Percentiles rank a stretch among this genome's conserved stretches.
phyloP scores from a whole-genome alignment of 2,888 invertebrate species.

The Eilema caniola region DNA sequence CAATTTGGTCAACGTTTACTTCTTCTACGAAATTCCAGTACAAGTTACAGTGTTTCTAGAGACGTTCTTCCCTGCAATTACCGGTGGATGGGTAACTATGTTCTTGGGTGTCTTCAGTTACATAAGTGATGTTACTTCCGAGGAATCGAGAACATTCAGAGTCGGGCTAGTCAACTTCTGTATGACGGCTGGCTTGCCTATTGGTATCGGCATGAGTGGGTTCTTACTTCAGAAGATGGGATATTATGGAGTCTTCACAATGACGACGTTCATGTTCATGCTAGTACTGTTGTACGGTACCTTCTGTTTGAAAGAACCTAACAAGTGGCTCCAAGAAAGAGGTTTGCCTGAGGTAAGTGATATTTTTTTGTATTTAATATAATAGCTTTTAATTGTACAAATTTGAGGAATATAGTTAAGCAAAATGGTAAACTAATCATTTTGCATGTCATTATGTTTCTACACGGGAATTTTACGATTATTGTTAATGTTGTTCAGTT shows the following conservation, averaged over 20 bases:
- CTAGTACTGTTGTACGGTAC: slow-evolving; percentile 91
- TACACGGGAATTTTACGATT: neutral
- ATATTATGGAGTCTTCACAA: slow-evolving; percentile 79
- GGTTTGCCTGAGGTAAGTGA: slow-evolving; percentile 74
- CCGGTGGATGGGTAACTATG: slow-evolving; percentile 87
- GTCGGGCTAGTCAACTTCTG: slow-evolving; percentile 89
- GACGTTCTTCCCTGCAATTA: slow-evolving; percentile 82
- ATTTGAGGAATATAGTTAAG: neutral
- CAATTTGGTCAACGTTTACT: slow-evolving; percentile 86
- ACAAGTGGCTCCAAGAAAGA: slow-evolving; percentile 69
- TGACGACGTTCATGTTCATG: slow-evolving; percentile 76
- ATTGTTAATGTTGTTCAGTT: neutral
- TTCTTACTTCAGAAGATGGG: slow-evolving; percentile 76
- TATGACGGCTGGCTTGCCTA: slow-evolving; percentile 85
- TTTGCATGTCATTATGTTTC: neutral
- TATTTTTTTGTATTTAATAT: neutral
- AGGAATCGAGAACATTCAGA: slow-evolving; percentile 86
- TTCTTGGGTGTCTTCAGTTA: slow-evolving; percentile 88
- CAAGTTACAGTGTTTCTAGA: slow-evolving; percentile 84
- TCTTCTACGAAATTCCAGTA: slow-evolving; percentile 86
- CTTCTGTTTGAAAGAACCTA: slow-evolving; percentile 89
- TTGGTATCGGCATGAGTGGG: slow-evolving; percentile 86
- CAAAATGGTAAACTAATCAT: neutral
- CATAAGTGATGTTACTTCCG: slow-evolving; percentile 87
- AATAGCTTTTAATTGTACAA: neutral